Percentiles rank a stretch among this genome's conserved stretches.
Conservation (phyloP, 2,888 invertebrate species). For the Lysandra coridon region DNA sequence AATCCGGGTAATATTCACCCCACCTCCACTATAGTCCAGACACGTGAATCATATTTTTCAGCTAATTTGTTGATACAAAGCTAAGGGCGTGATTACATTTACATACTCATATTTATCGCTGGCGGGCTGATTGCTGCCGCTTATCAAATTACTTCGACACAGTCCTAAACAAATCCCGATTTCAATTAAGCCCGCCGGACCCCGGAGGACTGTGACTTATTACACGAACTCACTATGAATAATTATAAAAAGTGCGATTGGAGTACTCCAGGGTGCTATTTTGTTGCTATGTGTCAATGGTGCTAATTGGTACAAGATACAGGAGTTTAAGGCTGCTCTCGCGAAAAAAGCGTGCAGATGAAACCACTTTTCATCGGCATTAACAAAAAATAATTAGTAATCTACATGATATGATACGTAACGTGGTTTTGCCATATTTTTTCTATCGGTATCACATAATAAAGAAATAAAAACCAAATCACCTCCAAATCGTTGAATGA, state of each 20-base stretch:
- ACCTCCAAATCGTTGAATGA: too few relatives aligned
- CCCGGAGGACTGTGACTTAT: slow-evolving; percentile 72
- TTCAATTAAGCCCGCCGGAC: slow-evolving; percentile 72
- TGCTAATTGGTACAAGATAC: not conserved
- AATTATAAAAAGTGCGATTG: slow-evolving; percentile 64
- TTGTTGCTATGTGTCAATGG: not conserved
- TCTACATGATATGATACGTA: too few relatives aligned
- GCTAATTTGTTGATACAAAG: slow-evolving; percentile 17
- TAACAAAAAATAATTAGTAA: too few relatives aligned
- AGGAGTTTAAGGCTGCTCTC: too few relatives aligned
- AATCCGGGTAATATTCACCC: not conserved
- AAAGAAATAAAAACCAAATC: too few relatives aligned
- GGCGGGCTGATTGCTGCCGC: slow-evolving; percentile 65
- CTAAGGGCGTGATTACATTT: slow-evolving; percentile 22
- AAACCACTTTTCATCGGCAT: too few relatives aligned
- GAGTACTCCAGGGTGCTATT: slow-evolving; percentile 54
- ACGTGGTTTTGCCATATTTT: too few relatives aligned
- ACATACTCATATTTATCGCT: slow-evolving; percentile 63
- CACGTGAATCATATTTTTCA: slow-evolving; percentile 14
- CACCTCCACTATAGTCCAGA: not conserved
- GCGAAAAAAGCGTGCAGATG: too few relatives aligned
- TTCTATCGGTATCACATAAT: too few relatives aligned
- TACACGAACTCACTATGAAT: slow-evolving; percentile 72
- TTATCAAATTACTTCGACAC: slow-evolving; percentile 72
- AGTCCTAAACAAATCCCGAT: slow-evolving; percentile 79